These are phyloP conservation scores for Pteropus alecto DNA, from an alignment of 2,113 vertebrate species.

Conservation along the genomic window DNA sequence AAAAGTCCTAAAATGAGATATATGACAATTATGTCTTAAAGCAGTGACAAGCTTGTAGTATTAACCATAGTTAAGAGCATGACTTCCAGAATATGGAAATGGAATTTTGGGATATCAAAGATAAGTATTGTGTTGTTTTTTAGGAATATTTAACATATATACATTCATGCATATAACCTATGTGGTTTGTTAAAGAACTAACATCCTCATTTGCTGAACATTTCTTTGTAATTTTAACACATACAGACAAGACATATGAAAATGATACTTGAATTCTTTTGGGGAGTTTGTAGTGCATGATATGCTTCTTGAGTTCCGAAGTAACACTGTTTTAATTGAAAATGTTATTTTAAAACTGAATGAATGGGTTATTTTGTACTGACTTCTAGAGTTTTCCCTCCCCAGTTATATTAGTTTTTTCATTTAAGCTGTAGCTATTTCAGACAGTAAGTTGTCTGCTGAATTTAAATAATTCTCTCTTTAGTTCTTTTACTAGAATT, in stretches of 20 bases:
- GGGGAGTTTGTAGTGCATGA: background rate
- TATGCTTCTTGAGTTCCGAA: background rate
- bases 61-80: background rate
- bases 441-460: background rate
- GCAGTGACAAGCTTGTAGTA: background rate
- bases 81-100: slow-evolving; percentile 3
- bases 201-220: background rate
- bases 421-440: background rate
- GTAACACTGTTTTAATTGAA: background rate
- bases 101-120: background rate
- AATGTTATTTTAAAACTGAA: slow-evolving; percentile 3
- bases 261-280: slow-evolving; percentile 19
- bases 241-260: background rate
- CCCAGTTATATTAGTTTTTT: background rate
- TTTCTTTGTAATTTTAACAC: background rate
- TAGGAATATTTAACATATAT: background rate
- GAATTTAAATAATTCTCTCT: background rate
- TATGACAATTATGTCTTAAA: background rate
- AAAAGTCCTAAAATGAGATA: background rate
- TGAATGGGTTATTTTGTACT: background rate
- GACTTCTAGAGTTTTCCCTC: background rate
- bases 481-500: background rate
- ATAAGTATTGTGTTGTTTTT: background rate
- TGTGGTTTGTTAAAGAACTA: background rate
- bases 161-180: background rate